Conservation (phyloP, 2,888 invertebrate genomes). For the Mycalesis mineus region DNA sequence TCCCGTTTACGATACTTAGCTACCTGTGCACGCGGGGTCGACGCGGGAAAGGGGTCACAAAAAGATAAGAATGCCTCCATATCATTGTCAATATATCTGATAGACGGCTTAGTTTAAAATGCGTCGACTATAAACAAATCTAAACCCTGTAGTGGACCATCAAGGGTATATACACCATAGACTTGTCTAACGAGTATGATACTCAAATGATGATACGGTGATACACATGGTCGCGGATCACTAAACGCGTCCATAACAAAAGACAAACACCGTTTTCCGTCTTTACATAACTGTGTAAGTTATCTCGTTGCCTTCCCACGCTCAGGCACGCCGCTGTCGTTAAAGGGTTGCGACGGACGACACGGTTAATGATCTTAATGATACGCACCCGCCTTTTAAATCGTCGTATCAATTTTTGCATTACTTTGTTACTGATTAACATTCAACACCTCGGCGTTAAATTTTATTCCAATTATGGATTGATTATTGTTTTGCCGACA, state of each 20-base stretch:
- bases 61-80: not conserved
- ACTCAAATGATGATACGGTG: too few species aligned
- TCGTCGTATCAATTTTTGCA: conserved; percentile 40
- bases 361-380: conserved; percentile 44
- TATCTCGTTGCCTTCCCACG: conserved; percentile 64
- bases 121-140: too few species aligned
- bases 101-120: too few species aligned
- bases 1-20: too few species aligned
- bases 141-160: too few species aligned
- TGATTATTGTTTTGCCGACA: not conserved
- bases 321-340: conserved; percentile 43
- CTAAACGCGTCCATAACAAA: conserved; percentile 44
- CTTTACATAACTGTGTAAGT: conserved; percentile 59
- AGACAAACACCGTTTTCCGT: conserved; percentile 63
- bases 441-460: conserved; percentile 19
- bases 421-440: conserved; percentile 26
- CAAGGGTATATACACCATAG: not conserved
- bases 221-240: conserved; percentile 9
- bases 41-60: not conserved
- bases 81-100: too few species aligned
- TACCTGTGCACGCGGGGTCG: too few species aligned
- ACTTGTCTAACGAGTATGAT: too few species aligned
- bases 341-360: conserved; percentile 38
- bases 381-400: conserved; percentile 35
- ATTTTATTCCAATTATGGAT: not conserved